These are phyloP conservation scores for Perca schrenkii DNA, from an alignment of 2,113 vertebrate genomes.

Conservation along the genomic window DNA sequence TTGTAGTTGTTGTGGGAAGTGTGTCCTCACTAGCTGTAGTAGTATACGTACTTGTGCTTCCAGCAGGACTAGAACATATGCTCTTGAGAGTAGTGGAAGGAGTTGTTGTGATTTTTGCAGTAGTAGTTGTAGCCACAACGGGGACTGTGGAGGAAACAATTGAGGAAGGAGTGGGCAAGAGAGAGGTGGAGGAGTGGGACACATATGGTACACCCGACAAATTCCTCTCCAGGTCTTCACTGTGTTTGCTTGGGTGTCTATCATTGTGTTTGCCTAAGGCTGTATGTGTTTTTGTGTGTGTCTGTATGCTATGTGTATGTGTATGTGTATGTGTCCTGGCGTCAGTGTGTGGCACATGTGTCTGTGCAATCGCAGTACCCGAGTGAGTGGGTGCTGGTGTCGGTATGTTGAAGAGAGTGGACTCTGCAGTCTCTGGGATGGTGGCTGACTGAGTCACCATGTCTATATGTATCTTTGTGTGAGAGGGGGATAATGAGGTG, in stretches of 20 bases:
- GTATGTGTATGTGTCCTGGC: slow-evolving; percentile 33
- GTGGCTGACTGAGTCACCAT: slow-evolving; percentile 56
- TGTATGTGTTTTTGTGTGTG: slow-evolving; percentile 46
- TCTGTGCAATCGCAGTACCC: slow-evolving; percentile 18
- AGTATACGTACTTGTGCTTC: slow-evolving; percentile 24
- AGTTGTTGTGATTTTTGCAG: slow-evolving; percentile 51
- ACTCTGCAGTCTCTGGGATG: slow-evolving; percentile 49
- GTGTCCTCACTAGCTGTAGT: slow-evolving; percentile 11
- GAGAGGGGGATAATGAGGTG: slow-evolving; percentile 36
- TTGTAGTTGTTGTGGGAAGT: slow-evolving; percentile 22
- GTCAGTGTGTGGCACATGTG: slow-evolving; percentile 31
- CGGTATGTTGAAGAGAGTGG: slow-evolving; percentile 17
- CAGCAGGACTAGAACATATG: slow-evolving; percentile 1
- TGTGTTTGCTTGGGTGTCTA: slow-evolving; percentile 46
- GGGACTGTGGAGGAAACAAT: slow-evolving; percentile 24
- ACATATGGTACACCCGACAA: slow-evolving; percentile 37
- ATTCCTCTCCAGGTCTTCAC: slow-evolving; percentile 54
- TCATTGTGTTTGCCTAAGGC: slow-evolving; percentile 44
- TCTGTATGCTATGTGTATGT: slow-evolving; percentile 43
- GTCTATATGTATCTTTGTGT: slow-evolving; percentile 53
- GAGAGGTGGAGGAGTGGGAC: slow-evolving; percentile 33
- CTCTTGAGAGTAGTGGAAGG: slow-evolving; percentile 33
- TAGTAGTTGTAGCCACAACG: slow-evolving; percentile 7
- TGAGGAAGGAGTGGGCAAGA: slow-evolving; percentile 19
- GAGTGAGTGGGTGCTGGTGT: slow-evolving; percentile 45